phyloP scores from a whole-genome alignment of 2,113 vertebrate genomes.

The Nematolebias whitei region DNA sequence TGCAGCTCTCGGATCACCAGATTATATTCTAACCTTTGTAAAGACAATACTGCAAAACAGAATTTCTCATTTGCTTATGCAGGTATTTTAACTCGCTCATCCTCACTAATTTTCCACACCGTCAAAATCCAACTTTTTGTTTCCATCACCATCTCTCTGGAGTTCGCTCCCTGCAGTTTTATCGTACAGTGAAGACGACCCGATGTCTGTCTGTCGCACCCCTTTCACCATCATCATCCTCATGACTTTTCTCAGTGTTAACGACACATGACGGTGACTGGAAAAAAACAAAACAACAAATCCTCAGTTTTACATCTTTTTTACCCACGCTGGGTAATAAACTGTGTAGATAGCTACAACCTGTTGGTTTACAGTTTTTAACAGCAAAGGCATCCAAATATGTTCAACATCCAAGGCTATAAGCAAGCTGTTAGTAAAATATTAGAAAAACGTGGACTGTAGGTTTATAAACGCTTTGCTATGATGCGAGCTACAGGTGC shows the following conservation, averaged over 20 bases:
- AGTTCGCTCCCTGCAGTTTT: constrained; percentile 18
- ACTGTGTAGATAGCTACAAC: constrained; percentile 35
- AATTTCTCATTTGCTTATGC: background rate
- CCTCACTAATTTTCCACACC: constrained; percentile 21
- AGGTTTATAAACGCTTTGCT: constrained; percentile 9
- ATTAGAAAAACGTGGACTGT: constrained; percentile 1
- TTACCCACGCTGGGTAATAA: constrained; percentile 21
- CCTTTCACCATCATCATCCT: constrained; percentile 36
- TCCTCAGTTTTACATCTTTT: constrained; percentile 20
- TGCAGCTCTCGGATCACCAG: constrained; percentile 36
- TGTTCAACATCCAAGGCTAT: constrained; percentile 32
- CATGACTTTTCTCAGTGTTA: constrained; percentile 33
- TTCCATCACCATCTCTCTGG: constrained; percentile 15
- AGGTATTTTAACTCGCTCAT: constrained; percentile 15
- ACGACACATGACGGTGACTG: constrained; percentile 7
- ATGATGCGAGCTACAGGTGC: constrained; percentile 9
- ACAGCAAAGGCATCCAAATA: constrained; percentile 55
- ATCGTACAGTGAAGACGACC: constrained; percentile 29
- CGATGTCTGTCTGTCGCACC: constrained; percentile 19
- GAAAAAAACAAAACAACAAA: too few relatives aligned
- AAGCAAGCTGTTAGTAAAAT: constrained; percentile 9
- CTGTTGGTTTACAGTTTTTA: constrained; percentile 36
- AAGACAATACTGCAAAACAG: constrained; percentile 16
- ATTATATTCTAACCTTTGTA: constrained; percentile 30
- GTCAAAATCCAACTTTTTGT: constrained; percentile 25